These are phyloP conservation scores for Pyrocephalus nanus DNA, from an alignment of 2,797 vertebrate genomes.

Conservation along the genomic window DNA sequence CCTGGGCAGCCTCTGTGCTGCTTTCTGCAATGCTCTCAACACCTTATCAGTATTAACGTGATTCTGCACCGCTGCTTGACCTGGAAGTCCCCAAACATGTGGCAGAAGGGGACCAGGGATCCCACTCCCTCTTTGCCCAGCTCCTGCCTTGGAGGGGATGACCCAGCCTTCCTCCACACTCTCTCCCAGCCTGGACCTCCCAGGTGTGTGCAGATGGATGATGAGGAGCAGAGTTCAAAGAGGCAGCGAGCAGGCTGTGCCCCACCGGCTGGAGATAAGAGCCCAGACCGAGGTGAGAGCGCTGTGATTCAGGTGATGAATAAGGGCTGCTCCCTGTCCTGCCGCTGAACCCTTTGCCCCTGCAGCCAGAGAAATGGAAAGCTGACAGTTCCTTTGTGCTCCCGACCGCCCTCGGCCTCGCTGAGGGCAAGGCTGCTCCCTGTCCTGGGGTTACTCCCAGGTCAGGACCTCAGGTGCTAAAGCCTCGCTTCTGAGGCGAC, in stretches of 20 bases:
- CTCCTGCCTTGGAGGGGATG: background rate
- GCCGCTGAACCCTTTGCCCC: background rate
- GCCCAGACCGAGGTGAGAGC: background rate
- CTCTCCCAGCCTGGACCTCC: background rate
- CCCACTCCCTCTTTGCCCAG: background rate
- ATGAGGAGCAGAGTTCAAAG: background rate
- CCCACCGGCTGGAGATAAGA: background rate
- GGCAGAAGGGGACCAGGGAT: background rate
- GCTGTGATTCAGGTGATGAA: background rate
- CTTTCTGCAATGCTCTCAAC: background rate
- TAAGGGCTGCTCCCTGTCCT: background rate
- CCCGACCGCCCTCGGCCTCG: rapidly evolving
- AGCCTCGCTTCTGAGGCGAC: background rate
- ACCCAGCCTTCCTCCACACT: background rate
- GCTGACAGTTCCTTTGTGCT: rapidly evolving
- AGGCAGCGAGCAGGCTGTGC: background rate
- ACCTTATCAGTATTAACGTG: background rate
- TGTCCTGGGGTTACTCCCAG: background rate
- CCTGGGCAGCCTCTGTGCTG: background rate
- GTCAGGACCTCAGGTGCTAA: slow-evolving; percentile 14
- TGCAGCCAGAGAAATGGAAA: background rate
- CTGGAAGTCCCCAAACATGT: background rate
- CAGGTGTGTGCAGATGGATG: background rate
- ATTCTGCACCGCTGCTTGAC: rapidly evolving
- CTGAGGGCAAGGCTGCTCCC: background rate